These are phyloP conservation scores for Cetoscarus ocellatus DNA, from an alignment of 2,797 vertebrate genomes.

Conservation along the genomic window DNA sequence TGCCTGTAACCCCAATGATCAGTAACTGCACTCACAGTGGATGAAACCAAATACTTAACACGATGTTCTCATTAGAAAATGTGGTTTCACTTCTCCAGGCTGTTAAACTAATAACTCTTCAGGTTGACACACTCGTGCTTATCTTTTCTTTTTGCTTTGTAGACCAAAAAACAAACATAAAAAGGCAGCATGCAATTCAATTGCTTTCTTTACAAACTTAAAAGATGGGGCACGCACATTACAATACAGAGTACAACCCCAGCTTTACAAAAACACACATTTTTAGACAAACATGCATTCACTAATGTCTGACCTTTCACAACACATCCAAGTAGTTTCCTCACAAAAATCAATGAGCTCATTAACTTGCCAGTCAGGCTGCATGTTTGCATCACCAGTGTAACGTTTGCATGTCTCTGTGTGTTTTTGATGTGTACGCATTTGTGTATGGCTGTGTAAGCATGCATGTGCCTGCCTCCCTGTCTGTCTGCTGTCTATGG, in stretches of 20 bases:
- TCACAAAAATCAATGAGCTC: conserved; percentile 52
- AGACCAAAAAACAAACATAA: conserved; percentile 3
- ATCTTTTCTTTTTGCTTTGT: conserved; percentile 12
- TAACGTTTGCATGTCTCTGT: conserved; percentile 13
- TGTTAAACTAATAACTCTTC: conserved; percentile 33
- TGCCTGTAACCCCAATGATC: conserved; percentile 35
- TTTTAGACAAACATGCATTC: conserved; percentile 27
- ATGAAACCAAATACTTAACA: conserved; percentile 38
- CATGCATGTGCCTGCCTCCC: conserved; percentile 12
- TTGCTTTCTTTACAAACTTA: conserved; percentile 3
- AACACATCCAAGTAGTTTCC: conserved; percentile 47
- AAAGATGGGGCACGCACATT: conserved; percentile 4
- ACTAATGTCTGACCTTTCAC: conserved; percentile 45
- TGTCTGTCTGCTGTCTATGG: conserved; percentile 46
- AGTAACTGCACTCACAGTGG: conserved; percentile 32
- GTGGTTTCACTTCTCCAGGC: conserved; percentile 48
- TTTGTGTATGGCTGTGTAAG: conserved; percentile 7
- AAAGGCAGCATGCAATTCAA: conserved; percentile 4
- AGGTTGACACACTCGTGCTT: conserved; percentile 13
- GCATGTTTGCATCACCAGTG: background rate
- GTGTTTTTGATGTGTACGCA: conserved; percentile 14
- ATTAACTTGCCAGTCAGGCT: conserved; percentile 41
- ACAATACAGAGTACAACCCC: background rate
- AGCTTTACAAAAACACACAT: background rate
- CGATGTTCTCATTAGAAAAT: conserved; percentile 20